phyloP scores from a whole-genome alignment of 2,797 vertebrate species.

The Falco biarmicus region DNA sequence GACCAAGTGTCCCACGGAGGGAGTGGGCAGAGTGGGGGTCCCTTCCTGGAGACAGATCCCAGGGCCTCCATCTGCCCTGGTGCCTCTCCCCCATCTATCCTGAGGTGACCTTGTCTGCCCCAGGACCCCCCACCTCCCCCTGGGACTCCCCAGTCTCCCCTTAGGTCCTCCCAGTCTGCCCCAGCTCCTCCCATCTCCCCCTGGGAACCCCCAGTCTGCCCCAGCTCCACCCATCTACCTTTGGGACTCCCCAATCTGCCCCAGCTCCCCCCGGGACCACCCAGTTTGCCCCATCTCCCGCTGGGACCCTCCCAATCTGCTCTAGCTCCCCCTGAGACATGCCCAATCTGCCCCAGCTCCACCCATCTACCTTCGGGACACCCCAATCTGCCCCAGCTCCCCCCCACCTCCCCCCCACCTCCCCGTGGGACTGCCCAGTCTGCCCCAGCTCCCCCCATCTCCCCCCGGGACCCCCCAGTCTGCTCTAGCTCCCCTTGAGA shows the following conservation, averaged over 20 bases:
- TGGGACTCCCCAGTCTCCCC: background rate
- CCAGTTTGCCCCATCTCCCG: background rate
- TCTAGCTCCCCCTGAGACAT: no score
- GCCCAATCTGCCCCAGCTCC: no score
- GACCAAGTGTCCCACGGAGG: fast-evolving
- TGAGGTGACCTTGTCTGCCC: background rate
- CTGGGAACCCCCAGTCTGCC: background rate
- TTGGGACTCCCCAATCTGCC: background rate
- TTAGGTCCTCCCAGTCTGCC: background rate
- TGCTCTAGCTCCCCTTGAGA: no score
- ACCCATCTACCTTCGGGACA: no score
- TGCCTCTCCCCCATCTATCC: background rate
- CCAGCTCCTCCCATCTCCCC: background rate
- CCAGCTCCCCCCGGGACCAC: background rate
- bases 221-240: background rate
- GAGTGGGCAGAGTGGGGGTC: background rate
- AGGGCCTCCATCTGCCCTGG: background rate
- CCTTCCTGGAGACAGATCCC: background rate
- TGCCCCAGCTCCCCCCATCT: no score
- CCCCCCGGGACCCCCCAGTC: background rate
- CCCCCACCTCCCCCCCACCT: no score
- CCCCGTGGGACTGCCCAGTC: no score
- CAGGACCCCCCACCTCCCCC: background rate
- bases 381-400: no score
- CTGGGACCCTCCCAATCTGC: background rate